Evolutionary conservation across 2,888 invertebrate genomes (phyloP).

Genomic region (Coelinius sp.): DNA sequence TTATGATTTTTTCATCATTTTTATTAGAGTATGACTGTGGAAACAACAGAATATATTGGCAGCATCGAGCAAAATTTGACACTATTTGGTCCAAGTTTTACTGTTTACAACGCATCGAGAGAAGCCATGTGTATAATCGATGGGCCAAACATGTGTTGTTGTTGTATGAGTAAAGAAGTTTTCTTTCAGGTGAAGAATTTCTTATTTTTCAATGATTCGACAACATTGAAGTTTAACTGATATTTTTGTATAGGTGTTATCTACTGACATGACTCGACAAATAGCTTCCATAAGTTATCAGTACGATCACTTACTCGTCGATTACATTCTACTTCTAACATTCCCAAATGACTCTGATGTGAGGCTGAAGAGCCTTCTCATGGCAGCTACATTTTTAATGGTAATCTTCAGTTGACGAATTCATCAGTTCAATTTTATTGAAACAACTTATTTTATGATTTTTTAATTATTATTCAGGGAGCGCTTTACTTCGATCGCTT

Average conservation of each 20-base stretch:
- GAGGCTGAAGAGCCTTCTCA: constrained; percentile 83
- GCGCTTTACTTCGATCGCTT: constrained; percentile 77
- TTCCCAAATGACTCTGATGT: constrained; percentile 82
- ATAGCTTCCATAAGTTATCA: constrained; percentile 80
- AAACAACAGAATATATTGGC: constrained; percentile 76
- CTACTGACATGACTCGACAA: constrained; percentile 74
- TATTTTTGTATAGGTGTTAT: constrained; percentile 52
- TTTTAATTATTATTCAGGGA: constrained; percentile 71
- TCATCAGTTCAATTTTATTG: not conserved
- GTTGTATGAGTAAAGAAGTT: constrained; percentile 75
- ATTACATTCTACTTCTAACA: constrained; percentile 82
- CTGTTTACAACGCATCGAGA: constrained; percentile 77
- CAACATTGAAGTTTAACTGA: not conserved
- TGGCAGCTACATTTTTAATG: constrained; percentile 88
- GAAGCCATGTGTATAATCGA: constrained; percentile 79
- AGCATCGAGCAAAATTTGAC: constrained; percentile 80
- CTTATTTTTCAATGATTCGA: not conserved
- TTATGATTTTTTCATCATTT: constrained; percentile 15
- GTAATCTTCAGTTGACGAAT: constrained; percentile 73
- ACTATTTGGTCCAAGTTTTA: constrained; percentile 78
- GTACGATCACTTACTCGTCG: constrained; percentile 79
- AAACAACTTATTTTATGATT: not conserved
- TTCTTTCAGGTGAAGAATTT: constrained; percentile 74
- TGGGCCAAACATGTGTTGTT: constrained; percentile 79
- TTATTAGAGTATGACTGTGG: constrained; percentile 58